Percentiles rank a stretch among this genome's conserved stretches.
phyloP scores from a whole-genome alignment of 2,113 vertebrate species.

The Pygoscelis antarcticus region DNA sequence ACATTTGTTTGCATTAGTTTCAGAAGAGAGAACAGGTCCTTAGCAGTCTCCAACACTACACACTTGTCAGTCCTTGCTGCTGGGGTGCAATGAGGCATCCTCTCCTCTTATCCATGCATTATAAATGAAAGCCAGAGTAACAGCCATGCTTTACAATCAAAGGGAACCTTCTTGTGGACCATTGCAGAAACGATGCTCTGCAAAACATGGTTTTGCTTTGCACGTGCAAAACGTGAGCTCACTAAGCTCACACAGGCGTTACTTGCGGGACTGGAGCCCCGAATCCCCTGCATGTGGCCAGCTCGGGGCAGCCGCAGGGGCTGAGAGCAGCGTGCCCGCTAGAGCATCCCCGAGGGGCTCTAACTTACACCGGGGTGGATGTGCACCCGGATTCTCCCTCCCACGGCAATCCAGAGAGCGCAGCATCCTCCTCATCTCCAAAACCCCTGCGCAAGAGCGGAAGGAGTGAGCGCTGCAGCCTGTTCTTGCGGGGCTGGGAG shows the following conservation, averaged over 20 bases:
- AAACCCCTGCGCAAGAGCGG: background rate
- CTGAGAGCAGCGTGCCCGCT: fast-evolving
- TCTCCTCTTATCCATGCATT: fast-evolving
- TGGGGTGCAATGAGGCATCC: background rate
- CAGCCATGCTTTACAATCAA: background rate
- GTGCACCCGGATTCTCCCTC: background rate
- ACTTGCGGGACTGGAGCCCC: background rate
- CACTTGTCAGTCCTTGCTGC: background rate
- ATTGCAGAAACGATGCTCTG: fast-evolving
- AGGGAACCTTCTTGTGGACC: background rate
- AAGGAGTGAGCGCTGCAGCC: background rate
- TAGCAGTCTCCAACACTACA: background rate
- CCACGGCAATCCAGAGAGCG: background rate
- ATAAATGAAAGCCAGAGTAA: background rate
- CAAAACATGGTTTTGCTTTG: background rate
- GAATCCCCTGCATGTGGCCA: fast-evolving
- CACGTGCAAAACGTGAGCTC: background rate
- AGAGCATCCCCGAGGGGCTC: background rate
- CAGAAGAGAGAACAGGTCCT: background rate
- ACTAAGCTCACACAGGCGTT: background rate
- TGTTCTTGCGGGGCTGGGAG: background rate
- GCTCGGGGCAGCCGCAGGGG: background rate
- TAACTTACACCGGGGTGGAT: background rate
- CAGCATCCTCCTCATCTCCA: background rate
- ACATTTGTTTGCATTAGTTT: background rate